Percentiles rank a stretch among this genome's conserved stretches.
Evolutionary conservation across 2,113 vertebrate genomes (phyloP).

Genomic region (Nothobranchius kuhntae): DNA sequence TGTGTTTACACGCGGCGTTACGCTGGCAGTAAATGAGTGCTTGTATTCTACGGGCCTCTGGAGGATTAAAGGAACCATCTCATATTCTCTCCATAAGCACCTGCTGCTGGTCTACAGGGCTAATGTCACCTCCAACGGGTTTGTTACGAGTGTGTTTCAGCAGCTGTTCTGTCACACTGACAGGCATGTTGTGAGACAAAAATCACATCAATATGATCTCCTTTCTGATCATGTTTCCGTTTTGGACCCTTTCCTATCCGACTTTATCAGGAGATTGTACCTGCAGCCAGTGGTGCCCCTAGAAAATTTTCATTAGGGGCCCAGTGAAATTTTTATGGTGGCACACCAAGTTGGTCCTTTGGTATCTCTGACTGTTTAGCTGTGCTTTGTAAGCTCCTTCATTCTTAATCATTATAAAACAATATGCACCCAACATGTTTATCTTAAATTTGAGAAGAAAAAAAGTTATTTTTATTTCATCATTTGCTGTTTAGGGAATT

Average conservation of each 20-base stretch:
- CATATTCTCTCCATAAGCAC: conserved; percentile 30
- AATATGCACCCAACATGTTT: too few species aligned
- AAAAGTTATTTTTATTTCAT: too few species aligned
- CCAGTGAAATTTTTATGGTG: too few species aligned
- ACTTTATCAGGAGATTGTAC: conserved; percentile 13
- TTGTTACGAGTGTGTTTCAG: conserved; percentile 37
- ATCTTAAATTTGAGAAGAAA: too few species aligned
- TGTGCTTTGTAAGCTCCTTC: too few species aligned
- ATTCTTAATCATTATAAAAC: too few species aligned
- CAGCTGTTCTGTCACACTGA: conserved; percentile 59
- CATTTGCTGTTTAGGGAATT: too few species aligned
- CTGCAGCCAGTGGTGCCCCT: neutral
- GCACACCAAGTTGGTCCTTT: too few species aligned
- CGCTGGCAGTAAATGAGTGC: neutral
- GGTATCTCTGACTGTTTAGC: too few species aligned
- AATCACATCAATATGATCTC: conserved; percentile 13
- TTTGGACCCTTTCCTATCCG: conserved; percentile 28
- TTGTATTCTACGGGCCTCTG: conserved; percentile 14
- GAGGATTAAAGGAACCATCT: conserved; percentile 44
- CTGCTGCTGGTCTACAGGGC: conserved; percentile 53
- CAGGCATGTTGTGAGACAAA: conserved; percentile 39
- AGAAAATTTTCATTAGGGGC: too few species aligned
- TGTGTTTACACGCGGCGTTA: neutral
- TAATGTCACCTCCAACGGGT: conserved; percentile 65
- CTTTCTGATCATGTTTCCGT: conserved; percentile 20